phyloP scores from a whole-genome alignment of 2,797 vertebrate species.

The Tarsius wallacei region DNA sequence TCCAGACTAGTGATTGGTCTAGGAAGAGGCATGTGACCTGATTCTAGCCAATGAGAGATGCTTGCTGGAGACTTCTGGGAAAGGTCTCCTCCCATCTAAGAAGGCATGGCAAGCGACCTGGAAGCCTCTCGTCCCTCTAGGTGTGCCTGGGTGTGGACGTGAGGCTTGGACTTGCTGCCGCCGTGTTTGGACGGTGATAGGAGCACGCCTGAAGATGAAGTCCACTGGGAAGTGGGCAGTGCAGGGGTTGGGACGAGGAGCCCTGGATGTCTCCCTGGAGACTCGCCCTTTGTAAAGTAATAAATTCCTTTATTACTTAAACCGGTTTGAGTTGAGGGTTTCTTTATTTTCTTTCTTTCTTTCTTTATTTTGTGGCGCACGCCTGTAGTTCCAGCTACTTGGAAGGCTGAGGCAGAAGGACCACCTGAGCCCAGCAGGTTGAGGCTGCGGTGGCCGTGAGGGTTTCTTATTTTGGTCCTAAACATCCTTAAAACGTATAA shows the following conservation, averaged over 20 bases:
- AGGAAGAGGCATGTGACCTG: background rate
- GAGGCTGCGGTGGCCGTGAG: too few species aligned
- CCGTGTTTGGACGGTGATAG: background rate
- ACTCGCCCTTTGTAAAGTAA: background rate
- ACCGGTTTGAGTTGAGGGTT: background rate
- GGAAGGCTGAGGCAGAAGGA: too few species aligned
- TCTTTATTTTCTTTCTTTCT: too few species aligned
- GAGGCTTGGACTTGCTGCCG: background rate
- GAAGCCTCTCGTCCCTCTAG: background rate
- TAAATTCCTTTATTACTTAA: slow-evolving; percentile 3
- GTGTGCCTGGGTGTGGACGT: background rate
- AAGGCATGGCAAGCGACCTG: background rate
- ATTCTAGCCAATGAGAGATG: background rate
- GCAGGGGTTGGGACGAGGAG: background rate
- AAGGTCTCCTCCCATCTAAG: background rate
- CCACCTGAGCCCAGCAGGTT: too few species aligned
- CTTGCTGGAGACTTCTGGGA: background rate
- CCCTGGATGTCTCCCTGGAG: background rate
- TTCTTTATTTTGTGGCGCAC: too few species aligned
- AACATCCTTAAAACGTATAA: background rate
- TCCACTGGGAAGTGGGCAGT: background rate
- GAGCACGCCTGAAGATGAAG: background rate
- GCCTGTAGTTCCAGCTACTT: too few species aligned
- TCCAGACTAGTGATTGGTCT: background rate
- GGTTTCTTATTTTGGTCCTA: slow-evolving; percentile 23